Evolutionary conservation across 2,113 vertebrate species (phyloP), one percentile per base, ranked within the genome.

Genomic region (Gila orcuttii): DNA sequence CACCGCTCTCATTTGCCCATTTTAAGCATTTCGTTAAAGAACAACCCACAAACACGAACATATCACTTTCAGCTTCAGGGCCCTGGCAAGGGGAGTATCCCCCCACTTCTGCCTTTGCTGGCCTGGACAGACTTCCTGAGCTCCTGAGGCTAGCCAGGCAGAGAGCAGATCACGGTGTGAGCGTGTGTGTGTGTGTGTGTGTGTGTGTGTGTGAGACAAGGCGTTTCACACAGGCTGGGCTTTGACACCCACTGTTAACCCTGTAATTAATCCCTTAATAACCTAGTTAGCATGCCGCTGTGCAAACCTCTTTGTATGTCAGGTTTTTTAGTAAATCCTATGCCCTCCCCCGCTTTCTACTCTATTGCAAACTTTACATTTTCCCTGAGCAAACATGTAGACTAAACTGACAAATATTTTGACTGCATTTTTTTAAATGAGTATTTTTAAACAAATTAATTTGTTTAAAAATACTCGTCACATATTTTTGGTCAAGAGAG

Each of bases 21-120:
- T 95, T 95, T 94, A 93, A 94, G 93, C 91, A 93, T 94, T 94
- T 92, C 91, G 86, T 93, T 92, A 94, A 94, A 94, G 93, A 92
- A 94, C 93, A 93, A 88, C 94, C 91, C 88, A 91, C 92, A 92
- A 94, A 94, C 93, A 94, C 92, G 92, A 94, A 92, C 89, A 89
- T 90, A 90, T 92, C 64, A 86, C 90, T 84, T 88, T 90, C 85
- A 89, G 85, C 91, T 90, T 89, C 81, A 69, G 89, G 91, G 90
- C 77, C 82, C 89, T 86, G 66, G 52, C 50, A 23, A 76, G 28
- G 45, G 76, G 69, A 78, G 89, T 88, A 90, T 87, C 88, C 91
- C 88, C 90, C 85, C 79, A 79, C 88, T 79, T 42, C 89, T 88
- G 89, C 86, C 87, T 90, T 62, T 77, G 55, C 84, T 55, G 52